Evolutionary conservation across 2,113 vertebrate species (phyloP).

Genomic region (Cynopterus brachyotis): DNA sequence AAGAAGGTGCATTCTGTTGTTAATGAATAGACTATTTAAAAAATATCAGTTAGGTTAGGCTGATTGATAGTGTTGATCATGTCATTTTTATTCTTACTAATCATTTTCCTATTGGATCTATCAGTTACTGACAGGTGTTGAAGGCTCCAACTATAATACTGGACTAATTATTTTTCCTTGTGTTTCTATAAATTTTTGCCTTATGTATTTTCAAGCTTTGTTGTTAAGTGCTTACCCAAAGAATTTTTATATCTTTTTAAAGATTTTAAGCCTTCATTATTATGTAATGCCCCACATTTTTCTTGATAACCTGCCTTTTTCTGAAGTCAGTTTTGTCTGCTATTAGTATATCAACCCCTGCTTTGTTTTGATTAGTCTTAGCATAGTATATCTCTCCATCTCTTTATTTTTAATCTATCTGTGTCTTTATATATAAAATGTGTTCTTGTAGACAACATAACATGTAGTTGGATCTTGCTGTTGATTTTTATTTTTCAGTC

Average conservation of each 20-base stretch:
- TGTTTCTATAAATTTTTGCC: not conserved
- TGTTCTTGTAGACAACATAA: not conserved
- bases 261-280: not conserved
- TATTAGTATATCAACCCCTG: not conserved
- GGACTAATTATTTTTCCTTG: not conserved
- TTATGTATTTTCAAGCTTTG: not conserved
- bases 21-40: not conserved
- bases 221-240: not conserved
- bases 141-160: not conserved
- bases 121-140: not conserved
- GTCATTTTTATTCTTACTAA: not conserved
- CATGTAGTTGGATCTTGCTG: not conserved
- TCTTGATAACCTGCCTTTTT: not conserved
- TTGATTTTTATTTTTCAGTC: not conserved
- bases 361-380: not conserved
- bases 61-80: not conserved
- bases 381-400: not conserved
- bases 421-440: not conserved
- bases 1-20: not conserved
- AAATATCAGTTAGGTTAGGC: not conserved
- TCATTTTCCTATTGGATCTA: not conserved
- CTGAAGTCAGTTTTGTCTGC: not conserved
- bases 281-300: not conserved
- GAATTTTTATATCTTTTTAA: not conserved
- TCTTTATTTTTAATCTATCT: not conserved